Percentiles rank a stretch among this genome's conserved stretches.
phyloP scores from a whole-genome alignment of 1,140 invertebrate species.

The Pseudomyrmex flavicornis region DNA sequence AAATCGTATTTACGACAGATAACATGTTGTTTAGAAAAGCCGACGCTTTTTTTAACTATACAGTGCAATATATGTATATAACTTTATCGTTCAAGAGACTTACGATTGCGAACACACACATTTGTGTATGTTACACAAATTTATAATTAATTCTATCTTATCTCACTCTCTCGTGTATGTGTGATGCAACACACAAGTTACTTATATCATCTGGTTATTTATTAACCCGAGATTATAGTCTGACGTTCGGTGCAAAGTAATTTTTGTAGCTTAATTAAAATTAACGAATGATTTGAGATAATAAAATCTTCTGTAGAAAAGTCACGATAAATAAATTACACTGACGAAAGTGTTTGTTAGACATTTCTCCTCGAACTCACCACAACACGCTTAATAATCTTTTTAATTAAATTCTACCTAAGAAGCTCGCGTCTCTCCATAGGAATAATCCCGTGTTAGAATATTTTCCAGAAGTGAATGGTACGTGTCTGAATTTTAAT shows the following conservation, averaged over 20 bases:
- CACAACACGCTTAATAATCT: not conserved
- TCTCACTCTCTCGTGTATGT: not conserved
- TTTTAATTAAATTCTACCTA: constrained; percentile 44
- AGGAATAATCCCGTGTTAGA: not conserved
- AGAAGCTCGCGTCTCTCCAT: not conserved
- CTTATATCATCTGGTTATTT: constrained; percentile 10
- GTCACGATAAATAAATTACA: not conserved
- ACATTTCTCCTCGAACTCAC: not conserved
- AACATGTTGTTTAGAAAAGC: not conserved
- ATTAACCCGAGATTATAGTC: constrained; percentile 1
- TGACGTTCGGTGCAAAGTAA: not conserved
- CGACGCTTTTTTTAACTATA: not conserved
- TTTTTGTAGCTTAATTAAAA: constrained; percentile 24
- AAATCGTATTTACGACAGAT: constrained; percentile 1
- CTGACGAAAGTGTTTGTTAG: not conserved
- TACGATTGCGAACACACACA: constrained; percentile 9
- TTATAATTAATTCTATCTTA: constrained; percentile 51
- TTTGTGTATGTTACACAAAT: constrained; percentile 4
- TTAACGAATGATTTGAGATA: constrained; percentile 12
- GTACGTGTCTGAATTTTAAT: constrained; percentile 73
- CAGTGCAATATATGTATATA: not conserved
- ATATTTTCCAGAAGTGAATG: constrained; percentile 43
- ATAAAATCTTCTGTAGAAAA: not conserved
- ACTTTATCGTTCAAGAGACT: not conserved
- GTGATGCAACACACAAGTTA: constrained; percentile 35